Evolutionary conservation across 2,888 invertebrate genomes (phyloP).

Genomic region (Callyntrura guangdongensis): DNA sequence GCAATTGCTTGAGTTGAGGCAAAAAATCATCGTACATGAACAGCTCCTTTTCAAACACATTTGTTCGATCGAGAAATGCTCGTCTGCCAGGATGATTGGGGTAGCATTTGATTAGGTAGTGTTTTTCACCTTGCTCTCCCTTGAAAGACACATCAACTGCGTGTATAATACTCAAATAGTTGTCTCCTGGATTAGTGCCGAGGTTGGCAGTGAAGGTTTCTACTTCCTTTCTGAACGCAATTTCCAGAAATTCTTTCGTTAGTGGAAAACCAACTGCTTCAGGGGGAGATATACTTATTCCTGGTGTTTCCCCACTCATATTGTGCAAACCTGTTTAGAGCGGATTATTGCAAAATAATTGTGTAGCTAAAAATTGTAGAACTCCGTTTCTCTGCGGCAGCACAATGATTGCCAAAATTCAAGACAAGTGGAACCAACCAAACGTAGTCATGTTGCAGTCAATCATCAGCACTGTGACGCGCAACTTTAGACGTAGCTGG

Average conservation of each 20-base stretch:
- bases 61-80: constrained; percentile 50
- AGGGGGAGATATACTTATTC: constrained; percentile 45
- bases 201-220: constrained; percentile 25
- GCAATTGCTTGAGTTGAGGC: constrained; percentile 11
- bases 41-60: constrained; percentile 61
- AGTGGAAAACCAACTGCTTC: constrained; percentile 59
- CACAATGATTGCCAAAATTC: no score
- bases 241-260: constrained; percentile 68
- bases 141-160: constrained; percentile 65
- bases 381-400: no score
- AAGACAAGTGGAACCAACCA: no score
- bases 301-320: constrained; percentile 32
- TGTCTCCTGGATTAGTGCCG: constrained; percentile 70
- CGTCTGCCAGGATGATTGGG: constrained; percentile 63
- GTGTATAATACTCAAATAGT: constrained; percentile 70
- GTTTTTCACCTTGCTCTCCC: constrained; percentile 4
- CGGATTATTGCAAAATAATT: no score
- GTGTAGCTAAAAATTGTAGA: no score
- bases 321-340: no score
- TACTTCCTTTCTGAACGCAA: constrained; percentile 48
- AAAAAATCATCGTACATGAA: constrained; percentile 58
- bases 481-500: no score
- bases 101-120: constrained; percentile 65
- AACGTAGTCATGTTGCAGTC: no score
- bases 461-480: no score